These are phyloP conservation scores for Agapostemon virescens DNA, from an alignment of 2,888 invertebrate genomes.

Conservation along the genomic window DNA sequence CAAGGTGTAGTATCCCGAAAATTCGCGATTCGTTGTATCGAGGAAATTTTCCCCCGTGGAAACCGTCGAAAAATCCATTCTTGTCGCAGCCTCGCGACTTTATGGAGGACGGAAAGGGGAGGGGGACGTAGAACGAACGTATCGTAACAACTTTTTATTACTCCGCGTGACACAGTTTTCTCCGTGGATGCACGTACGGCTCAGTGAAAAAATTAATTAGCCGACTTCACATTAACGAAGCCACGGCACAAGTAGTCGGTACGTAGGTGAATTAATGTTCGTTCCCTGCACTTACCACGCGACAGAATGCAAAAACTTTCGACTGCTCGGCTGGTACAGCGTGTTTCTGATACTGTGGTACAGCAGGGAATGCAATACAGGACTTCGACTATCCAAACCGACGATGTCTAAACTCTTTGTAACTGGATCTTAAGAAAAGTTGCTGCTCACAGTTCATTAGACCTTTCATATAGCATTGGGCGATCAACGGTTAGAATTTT, in stretches of 20 bases:
- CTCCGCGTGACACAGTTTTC: conserved; percentile 46
- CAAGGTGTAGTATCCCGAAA: background rate
- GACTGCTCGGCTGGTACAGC: background rate
- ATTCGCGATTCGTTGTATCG: background rate
- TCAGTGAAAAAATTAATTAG: conserved; percentile 48
- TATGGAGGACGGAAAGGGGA: background rate
- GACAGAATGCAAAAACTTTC: conserved; percentile 40
- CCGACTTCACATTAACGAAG: conserved; percentile 48
- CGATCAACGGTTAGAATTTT: too few species aligned
- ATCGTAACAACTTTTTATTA: conserved; percentile 51
- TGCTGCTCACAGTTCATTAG: too few species aligned
- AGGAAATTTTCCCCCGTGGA: conserved; percentile 1
- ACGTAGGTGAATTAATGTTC: conserved; percentile 39
- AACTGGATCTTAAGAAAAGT: too few species aligned
- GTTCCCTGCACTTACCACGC: background rate
- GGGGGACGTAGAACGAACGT: background rate
- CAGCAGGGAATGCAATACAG: background rate
- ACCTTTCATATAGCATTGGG: too few species aligned
- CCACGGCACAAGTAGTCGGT: conserved; percentile 20
- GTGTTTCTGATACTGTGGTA: background rate
- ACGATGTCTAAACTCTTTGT: background rate
- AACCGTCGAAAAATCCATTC: conserved; percentile 13
- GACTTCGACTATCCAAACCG: background rate
- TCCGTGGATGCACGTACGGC: conserved; percentile 30
- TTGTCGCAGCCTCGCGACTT: background rate